Evolutionary conservation across 2,888 invertebrate species (phyloP).

Genomic region (Colletes collaris): DNA sequence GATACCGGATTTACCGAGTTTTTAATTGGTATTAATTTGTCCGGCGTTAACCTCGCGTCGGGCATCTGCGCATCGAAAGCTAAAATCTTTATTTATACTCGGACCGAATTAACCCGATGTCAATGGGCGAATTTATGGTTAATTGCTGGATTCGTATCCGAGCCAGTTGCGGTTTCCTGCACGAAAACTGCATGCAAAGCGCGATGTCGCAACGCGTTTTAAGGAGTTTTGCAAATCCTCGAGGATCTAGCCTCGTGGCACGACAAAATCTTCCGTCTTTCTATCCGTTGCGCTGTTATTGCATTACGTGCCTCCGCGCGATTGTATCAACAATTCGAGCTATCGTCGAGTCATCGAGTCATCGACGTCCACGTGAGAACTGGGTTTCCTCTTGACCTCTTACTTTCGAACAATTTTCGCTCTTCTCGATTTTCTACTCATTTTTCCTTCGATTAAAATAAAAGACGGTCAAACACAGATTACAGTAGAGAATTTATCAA

Average conservation of each 20-base stretch:
- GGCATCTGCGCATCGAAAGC: neutral
- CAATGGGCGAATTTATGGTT: constrained; percentile 22
- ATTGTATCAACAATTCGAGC: constrained; percentile 24
- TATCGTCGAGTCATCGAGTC: constrained; percentile 51
- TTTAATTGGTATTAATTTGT: constrained; percentile 45
- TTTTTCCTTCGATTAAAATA: neutral
- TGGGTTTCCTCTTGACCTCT: constrained; percentile 34
- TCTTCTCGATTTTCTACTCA: neutral
- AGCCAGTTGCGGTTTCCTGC: neutral
- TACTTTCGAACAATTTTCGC: neutral
- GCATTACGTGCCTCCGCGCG: constrained; percentile 37
- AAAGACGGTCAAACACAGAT: no score
- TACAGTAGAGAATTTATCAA: no score
- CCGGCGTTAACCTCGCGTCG: neutral
- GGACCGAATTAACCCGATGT: constrained; percentile 18
- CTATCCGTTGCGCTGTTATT: constrained; percentile 22
- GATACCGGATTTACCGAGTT: constrained; percentile 24
- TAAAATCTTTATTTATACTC: constrained; percentile 25
- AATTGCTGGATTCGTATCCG: neutral
- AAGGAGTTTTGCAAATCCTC: neutral
- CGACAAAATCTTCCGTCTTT: constrained; percentile 21
- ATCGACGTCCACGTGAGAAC: constrained; percentile 47
- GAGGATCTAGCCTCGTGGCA: neutral
- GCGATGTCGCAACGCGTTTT: neutral
- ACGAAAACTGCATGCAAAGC: constrained; percentile 10